Conservation (phyloP, 1,140 invertebrate genomes). For the Zaprionus vittiger region DNA sequence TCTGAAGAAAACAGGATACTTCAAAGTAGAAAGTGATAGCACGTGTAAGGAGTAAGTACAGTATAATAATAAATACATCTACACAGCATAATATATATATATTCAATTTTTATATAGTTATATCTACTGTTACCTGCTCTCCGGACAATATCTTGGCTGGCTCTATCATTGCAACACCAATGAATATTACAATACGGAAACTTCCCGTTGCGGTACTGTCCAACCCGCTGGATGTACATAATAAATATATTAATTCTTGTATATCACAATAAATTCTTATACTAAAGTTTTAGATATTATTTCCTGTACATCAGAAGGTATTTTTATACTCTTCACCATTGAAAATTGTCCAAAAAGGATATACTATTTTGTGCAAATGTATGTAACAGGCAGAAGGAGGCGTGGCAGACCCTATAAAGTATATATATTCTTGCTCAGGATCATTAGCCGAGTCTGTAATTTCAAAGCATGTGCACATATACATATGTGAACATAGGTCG, state of each 20-base stretch:
- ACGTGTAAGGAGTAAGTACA: constrained; percentile 59
- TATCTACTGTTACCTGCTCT: constrained; percentile 59
- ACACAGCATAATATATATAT: neutral
- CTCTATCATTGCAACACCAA: constrained; percentile 55
- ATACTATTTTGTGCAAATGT: no score
- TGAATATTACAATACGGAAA: constrained; percentile 56
- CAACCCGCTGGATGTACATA: constrained; percentile 46
- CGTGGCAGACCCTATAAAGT: no score
- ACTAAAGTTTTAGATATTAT: neutral
- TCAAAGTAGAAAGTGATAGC: constrained; percentile 45
- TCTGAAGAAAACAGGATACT: constrained; percentile 46
- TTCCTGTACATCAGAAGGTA: neutral
- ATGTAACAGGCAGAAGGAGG: no score
- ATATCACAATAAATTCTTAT: neutral
- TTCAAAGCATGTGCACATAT: no score
- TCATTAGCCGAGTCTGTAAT: no score
- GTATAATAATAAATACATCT: neutral
- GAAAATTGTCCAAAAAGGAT: no score
- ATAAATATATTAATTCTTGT: neutral
- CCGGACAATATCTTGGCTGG: constrained; percentile 60
- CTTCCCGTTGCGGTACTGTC: constrained; percentile 33
- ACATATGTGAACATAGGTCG: no score
- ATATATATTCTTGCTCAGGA: no score
- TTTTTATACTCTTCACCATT: no score
- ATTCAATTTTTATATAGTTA: constrained; percentile 44